phyloP scores from a whole-genome alignment of 2,888 invertebrate species.

The Trissonchulus sp. region DNA sequence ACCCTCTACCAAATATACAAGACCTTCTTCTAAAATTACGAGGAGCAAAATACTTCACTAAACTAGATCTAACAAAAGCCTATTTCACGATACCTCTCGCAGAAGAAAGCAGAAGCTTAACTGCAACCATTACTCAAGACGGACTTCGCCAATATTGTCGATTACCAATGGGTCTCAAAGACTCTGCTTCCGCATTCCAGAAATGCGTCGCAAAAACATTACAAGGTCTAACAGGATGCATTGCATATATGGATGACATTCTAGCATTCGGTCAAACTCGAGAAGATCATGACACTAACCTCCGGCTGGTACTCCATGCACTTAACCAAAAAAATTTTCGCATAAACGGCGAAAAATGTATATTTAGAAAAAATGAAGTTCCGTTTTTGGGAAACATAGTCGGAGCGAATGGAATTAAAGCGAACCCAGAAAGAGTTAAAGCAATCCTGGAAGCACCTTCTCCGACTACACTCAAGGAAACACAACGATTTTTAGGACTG shows the following conservation, averaged over 20 bases:
- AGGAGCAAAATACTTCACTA: not conserved
- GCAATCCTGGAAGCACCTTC: not conserved
- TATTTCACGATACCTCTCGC: not conserved
- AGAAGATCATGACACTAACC: slow-evolving; percentile 38
- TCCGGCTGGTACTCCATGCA: not conserved
- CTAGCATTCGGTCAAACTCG: slow-evolving; percentile 3
- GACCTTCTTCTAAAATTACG: not conserved
- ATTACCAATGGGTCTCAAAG: slow-evolving; percentile 16
- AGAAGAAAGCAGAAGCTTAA: not conserved
- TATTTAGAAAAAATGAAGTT: not conserved
- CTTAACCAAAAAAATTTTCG: not conserved
- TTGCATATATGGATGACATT: slow-evolving; percentile 17
- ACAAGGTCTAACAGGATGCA: not conserved
- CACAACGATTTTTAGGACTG: not conserved
- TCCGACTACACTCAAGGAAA: not conserved
- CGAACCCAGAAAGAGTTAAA: not conserved
- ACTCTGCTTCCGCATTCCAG: slow-evolving; percentile 21
- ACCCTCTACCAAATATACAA: slow-evolving; percentile 2
- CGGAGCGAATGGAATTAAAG: not conserved
- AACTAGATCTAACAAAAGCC: slow-evolving; percentile 7
- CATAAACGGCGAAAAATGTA: slow-evolving; percentile 1
- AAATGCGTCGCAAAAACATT: not conserved
- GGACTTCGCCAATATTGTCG: not conserved
- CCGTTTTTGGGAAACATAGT: not conserved
- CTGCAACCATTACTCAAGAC: slow-evolving; percentile 2